Base-by-base conservation (phyloP, 2,113 vertebrate genomes). In the Ictalurus punctatus region DNA sequence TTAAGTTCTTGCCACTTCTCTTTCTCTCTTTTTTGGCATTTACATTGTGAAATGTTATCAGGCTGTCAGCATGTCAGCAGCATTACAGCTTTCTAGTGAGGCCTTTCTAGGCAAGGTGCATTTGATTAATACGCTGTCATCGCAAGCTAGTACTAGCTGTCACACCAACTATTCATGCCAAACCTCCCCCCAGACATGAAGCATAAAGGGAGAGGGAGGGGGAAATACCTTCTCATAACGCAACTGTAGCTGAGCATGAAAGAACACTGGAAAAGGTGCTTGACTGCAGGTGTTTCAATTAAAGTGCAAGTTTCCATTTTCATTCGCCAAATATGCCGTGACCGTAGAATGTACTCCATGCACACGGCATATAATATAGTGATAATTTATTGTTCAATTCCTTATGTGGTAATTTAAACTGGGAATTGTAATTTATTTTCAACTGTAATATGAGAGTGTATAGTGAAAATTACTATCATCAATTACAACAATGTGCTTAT, bases 41-140 rank as follows among this genome's bases (percentile, higher is more conserved):
- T 91, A 80, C 84, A 52, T 86, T 74, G 86, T 76, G 86, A 69
- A 67, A 58, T 88, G 83, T 90, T 92, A 89, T 83, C 61, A 80
- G 91, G 78, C 69, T 92, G 90, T 90, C 90, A 89, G 88, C 85
- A 78, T 19, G 17, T 90, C 86, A 79, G 27, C 59, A 48, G 61
- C 59, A 40, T 54, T 87, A 59, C 65, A 37, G 67, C 61, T 88
- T 81, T 82, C 76, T 58, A 78, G 74, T 86, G 61, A 0, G n/a
- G n/a, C 30, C n/a, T 69, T 30, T 73, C 79, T n/a, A 17, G 54
- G 69, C 34, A 54, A 69, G 81, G 48, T 80, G 14, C 13, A 44
- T 86, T 84, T 91, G 89, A 92, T 90, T 88, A 90, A 90, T 82
- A 76, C 78, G 40, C 88, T 86, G 88, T 63, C 86, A 73, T 88